Percentiles rank a stretch among this genome's conserved stretches.
phyloP scores from a whole-genome alignment of 2,113 vertebrate species.

The Hemichromis elongatus region DNA sequence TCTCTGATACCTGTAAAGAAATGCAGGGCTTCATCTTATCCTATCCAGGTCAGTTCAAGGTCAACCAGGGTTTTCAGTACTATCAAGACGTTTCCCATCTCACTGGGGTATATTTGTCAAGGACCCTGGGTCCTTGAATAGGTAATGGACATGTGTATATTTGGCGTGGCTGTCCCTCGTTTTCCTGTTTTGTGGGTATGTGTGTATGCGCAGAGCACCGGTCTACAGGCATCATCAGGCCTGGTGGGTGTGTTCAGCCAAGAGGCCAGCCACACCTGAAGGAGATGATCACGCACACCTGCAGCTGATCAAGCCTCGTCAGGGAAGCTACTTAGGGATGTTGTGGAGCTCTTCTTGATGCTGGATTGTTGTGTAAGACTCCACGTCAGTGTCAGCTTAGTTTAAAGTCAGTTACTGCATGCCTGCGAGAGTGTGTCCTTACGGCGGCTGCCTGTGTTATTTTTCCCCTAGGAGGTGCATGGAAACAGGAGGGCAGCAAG shows the following conservation, averaged over 20 bases:
- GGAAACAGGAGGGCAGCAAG: too few relatives aligned
- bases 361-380: too few relatives aligned
- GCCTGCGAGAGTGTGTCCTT: too few relatives aligned
- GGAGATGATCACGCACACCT: not conserved
- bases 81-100: not conserved
- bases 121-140: not conserved
- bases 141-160: not conserved
- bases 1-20: not conserved
- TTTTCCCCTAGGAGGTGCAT: too few relatives aligned
- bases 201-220: not conserved
- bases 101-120: not conserved
- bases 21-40: not conserved
- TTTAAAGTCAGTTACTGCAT: too few relatives aligned
- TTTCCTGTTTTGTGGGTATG: not conserved
- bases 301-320: not conserved
- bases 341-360: too few relatives aligned
- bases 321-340: too few relatives aligned
- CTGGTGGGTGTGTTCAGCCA: not conserved
- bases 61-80: not conserved
- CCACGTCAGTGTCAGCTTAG: too few relatives aligned
- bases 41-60: not conserved
- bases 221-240: not conserved
- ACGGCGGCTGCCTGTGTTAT: too few relatives aligned
- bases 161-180: not conserved
- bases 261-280: not conserved